Percentiles rank a stretch among this genome's conserved stretches.
Evolutionary conservation across 2,888 invertebrate genomes (phyloP).

Genomic region (Pristionchus entomophagus): DNA sequence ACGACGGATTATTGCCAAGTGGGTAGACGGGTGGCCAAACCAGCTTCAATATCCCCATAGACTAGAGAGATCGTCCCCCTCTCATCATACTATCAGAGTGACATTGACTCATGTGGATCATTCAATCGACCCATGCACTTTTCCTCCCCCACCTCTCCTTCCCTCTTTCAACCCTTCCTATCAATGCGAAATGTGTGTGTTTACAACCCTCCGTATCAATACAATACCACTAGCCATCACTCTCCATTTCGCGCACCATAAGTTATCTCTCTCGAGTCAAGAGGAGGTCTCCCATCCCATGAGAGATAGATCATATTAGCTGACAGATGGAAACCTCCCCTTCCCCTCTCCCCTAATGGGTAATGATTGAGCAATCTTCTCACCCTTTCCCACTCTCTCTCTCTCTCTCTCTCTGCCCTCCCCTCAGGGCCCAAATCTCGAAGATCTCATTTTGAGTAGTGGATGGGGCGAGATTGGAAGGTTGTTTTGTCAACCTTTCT

Average conservation of each 20-base stretch:
- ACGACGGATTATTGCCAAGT: constrained; percentile 18
- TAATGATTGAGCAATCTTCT: constrained; percentile 42
- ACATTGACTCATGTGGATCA: not conserved
- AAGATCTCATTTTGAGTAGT: not conserved
- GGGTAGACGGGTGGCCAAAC: not conserved
- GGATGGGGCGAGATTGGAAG: not conserved
- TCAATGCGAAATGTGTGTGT: not conserved
- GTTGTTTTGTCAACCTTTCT: not conserved
- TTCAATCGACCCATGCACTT: constrained; percentile 8
- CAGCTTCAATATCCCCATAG: constrained; percentile 32
- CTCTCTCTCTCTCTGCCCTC: not conserved
- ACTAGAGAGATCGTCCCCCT: not conserved
- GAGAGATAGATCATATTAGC: constrained; percentile 29
- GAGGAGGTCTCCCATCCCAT: not conserved
- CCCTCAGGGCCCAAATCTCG: constrained; percentile 23
- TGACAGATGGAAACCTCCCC: constrained; percentile 26
- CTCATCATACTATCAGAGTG: constrained; percentile 1
- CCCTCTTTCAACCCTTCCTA: not conserved
- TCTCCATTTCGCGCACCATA: constrained; percentile 4
- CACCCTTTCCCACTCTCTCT: not conserved
- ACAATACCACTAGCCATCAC: not conserved
- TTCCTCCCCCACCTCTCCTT: not conserved
- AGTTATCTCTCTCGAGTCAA: constrained; percentile 8
- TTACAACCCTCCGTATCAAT: constrained; percentile 13
- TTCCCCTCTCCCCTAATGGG: constrained; percentile 17